Evolutionary conservation across 1,140 invertebrate genomes (phyloP).

Genomic region (Conus ventricosus): DNA sequence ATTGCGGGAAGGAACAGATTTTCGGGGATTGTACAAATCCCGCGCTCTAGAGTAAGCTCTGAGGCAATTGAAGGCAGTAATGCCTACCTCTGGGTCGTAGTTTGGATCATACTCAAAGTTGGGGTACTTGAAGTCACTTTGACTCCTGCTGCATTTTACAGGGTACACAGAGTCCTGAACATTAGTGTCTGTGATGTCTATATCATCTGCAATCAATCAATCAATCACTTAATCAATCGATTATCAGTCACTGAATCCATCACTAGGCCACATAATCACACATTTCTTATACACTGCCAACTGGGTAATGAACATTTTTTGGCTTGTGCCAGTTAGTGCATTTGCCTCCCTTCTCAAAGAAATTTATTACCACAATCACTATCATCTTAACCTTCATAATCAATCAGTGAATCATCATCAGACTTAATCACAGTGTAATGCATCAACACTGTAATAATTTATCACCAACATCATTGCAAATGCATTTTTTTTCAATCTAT

Average conservation of each 20-base stretch:
- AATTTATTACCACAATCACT: not conserved
- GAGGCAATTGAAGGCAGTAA: too few species aligned
- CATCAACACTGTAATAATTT: not conserved
- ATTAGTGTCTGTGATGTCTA: conserved; percentile 38
- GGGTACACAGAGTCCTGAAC: conserved; percentile 36
- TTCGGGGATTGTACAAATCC: too few species aligned
- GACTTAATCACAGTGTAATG: too few species aligned
- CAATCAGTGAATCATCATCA: not conserved
- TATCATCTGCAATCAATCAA: conserved; percentile 37
- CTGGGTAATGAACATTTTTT: too few species aligned
- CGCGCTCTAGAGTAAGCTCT: too few species aligned
- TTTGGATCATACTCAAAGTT: conserved; percentile 52
- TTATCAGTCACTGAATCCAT: not conserved
- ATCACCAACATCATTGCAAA: too few species aligned
- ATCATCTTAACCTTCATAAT: not conserved
- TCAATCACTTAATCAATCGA: not conserved
- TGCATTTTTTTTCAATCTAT: too few species aligned
- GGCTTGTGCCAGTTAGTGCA: too few species aligned
- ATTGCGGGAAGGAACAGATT: too few species aligned
- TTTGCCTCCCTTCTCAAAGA: too few species aligned
- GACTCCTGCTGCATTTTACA: conserved; percentile 41
- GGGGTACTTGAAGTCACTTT: conserved; percentile 35
- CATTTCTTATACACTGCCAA: too few species aligned
- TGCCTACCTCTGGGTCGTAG: conserved; percentile 45
- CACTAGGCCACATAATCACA: not conserved